These are phyloP conservation scores for Linhomoeus sp. DNA, from an alignment of 2,888 invertebrate genomes.

Conservation along the genomic window DNA sequence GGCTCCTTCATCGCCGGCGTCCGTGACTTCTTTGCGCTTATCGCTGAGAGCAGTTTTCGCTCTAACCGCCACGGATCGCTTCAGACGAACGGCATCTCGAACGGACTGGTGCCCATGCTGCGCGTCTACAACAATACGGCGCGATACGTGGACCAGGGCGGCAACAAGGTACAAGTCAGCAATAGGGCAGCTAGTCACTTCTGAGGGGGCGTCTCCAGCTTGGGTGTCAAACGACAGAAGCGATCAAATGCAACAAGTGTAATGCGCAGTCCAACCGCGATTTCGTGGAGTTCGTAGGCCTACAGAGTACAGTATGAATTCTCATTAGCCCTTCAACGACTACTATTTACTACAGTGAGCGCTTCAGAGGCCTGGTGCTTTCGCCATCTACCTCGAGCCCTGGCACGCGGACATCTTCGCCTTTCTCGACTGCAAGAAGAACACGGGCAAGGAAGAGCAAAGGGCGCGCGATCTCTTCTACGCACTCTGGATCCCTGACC, in stretches of 20 bases:
- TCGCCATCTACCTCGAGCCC: conserved; percentile 90
- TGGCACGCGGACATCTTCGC: conserved; percentile 96
- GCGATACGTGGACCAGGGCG: conserved; percentile 89
- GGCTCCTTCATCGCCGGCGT: conserved; percentile 71
- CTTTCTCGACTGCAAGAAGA: conserved; percentile 79
- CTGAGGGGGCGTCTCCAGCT: too few species aligned
- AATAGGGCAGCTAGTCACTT: not conserved
- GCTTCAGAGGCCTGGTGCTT: conserved; percentile 66
- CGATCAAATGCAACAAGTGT: too few species aligned
- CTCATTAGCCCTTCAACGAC: too few species aligned
- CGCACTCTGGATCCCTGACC: conserved; percentile 84
- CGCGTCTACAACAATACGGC: conserved; percentile 87
- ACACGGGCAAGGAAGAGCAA: conserved; percentile 78
- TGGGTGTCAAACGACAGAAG: too few species aligned
- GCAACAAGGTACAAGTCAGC: conserved; percentile 48
- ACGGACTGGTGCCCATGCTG: conserved; percentile 86
- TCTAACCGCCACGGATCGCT: not conserved
- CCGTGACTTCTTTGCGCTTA: conserved; percentile 9
- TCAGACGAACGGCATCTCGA: conserved; percentile 68
- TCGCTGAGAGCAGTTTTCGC: too few species aligned
- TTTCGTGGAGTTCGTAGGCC: too few species aligned
- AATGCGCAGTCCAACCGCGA: too few species aligned
- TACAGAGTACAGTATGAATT: too few species aligned
- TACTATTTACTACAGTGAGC: too few species aligned
- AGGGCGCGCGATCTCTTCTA: conserved; percentile 87